A percentile compares a stretch with the other conserved stretches of the same genome.
phyloP scores from a whole-genome alignment of 2,888 invertebrate species.

The Deilephila porcellus region DNA sequence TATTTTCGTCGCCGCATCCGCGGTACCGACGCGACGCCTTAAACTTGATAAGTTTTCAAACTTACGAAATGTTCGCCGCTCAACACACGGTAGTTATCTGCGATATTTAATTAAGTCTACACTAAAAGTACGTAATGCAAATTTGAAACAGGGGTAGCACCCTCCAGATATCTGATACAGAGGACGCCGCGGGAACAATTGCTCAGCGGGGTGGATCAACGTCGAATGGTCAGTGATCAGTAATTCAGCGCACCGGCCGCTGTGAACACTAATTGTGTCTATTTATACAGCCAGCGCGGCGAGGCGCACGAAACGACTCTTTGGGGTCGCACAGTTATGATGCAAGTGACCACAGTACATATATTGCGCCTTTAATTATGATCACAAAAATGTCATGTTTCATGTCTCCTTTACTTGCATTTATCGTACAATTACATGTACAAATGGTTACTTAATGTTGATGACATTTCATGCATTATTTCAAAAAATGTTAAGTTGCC shows the following conservation, averaged over 20 bases:
- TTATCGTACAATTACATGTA: too few relatives aligned
- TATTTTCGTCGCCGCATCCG: neutral
- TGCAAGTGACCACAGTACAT: too few relatives aligned
- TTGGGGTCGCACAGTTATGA: too few relatives aligned
- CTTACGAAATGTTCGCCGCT: neutral
- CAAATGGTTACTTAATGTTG: too few relatives aligned
- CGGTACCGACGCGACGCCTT: neutral
- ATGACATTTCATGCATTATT: too few relatives aligned
- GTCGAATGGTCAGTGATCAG: neutral
- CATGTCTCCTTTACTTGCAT: too few relatives aligned
- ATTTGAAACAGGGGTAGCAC: neutral
- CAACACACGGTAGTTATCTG: neutral
- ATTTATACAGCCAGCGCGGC: too few relatives aligned
- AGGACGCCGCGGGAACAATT: neutral
- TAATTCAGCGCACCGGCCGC: neutral
- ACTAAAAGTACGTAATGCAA: neutral
- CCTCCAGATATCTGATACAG: neutral
- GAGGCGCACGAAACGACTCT: too few relatives aligned
- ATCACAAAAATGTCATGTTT: too few relatives aligned
- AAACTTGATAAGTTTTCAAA: neutral
- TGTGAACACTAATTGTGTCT: neutral
- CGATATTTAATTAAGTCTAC: neutral
- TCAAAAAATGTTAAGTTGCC: too few relatives aligned
- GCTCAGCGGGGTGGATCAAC: neutral
- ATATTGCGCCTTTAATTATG: too few relatives aligned